A percentile compares a stretch with the other conserved stretches of the same genome.
Evolutionary conservation across 2,888 invertebrate species (phyloP).

Genomic region (Philereme transversata): DNA sequence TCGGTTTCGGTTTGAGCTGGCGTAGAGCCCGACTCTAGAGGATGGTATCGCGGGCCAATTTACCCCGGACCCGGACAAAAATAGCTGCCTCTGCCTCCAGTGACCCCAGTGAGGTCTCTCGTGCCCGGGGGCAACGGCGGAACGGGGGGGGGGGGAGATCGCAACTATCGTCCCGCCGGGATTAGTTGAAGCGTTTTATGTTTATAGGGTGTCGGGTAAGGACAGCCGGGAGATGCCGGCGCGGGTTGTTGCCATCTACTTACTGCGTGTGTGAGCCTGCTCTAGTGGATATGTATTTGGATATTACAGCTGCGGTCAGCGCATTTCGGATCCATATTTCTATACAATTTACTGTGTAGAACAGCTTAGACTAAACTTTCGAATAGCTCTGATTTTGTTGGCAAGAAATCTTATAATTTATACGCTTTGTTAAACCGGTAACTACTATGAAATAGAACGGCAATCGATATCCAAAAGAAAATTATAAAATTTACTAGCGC

Average conservation of each 20-base stretch:
- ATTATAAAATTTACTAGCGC: slow-evolving; percentile 15
- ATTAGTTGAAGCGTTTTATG: slow-evolving; percentile 28
- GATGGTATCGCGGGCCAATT: slow-evolving; percentile 29
- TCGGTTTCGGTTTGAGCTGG: slow-evolving; percentile 6
- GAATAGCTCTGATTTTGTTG: too few relatives aligned
- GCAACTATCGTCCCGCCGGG: slow-evolving; percentile 36
- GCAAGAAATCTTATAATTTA: too few relatives aligned
- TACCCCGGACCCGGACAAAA: slow-evolving; percentile 40
- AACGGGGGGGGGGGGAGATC: slow-evolving; percentile 18
- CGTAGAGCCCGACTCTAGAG: neutral
- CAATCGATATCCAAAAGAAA: neutral
- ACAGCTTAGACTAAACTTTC: too few relatives aligned
- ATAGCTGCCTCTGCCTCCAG: slow-evolving; percentile 42
- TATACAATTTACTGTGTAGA: too few relatives aligned
- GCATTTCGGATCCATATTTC: neutral
- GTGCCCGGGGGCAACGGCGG: slow-evolving; percentile 22
- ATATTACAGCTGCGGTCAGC: neutral
- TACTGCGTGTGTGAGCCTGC: neutral
- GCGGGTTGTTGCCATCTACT: slow-evolving; percentile 4
- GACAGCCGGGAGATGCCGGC: slow-evolving; percentile 3
- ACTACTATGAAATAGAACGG: neutral
- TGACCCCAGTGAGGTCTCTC: slow-evolving; percentile 42
- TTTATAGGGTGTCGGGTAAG: slow-evolving; percentile 32
- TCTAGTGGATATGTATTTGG: too few relatives aligned
- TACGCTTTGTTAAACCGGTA: too few relatives aligned